phyloP scores from a whole-genome alignment of 2,113 vertebrate species.

The Cichladusa arquata region DNA sequence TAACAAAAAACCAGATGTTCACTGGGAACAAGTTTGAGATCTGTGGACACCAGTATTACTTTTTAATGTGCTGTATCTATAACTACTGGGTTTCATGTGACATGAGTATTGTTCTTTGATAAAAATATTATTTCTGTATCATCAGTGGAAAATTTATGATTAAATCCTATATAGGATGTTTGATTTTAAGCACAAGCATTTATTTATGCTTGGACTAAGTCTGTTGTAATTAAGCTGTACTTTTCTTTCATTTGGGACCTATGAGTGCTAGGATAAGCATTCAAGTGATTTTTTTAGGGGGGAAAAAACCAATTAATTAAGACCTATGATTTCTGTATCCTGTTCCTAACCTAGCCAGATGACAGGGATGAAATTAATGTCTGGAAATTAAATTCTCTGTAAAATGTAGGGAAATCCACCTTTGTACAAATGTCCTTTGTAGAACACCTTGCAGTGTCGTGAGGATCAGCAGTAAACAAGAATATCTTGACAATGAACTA shows the following conservation, averaged over 20 bases:
- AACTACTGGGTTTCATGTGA: background rate
- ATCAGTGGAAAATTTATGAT: background rate
- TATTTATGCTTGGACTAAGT: background rate
- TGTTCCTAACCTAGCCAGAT: background rate
- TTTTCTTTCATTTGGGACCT: background rate
- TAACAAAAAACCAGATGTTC: background rate
- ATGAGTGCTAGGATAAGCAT: background rate
- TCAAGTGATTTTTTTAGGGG: background rate
- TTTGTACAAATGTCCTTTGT: background rate
- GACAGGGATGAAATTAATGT: background rate
- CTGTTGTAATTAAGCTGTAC: background rate
- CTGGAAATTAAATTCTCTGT: background rate
- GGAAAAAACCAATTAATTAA: fast-evolving
- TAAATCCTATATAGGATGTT: background rate
- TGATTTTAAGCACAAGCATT: background rate
- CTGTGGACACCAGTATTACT: background rate
- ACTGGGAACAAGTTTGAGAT: background rate
- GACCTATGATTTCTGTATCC: background rate
- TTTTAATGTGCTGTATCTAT: background rate
- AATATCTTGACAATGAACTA: background rate
- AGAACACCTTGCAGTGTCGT: background rate
- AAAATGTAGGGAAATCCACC: background rate
- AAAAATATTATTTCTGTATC: background rate
- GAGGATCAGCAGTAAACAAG: background rate
- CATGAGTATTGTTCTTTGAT: background rate